Conservation (phyloP, 2,113 vertebrate genomes). For the Brachypteracias leptosomus region DNA sequence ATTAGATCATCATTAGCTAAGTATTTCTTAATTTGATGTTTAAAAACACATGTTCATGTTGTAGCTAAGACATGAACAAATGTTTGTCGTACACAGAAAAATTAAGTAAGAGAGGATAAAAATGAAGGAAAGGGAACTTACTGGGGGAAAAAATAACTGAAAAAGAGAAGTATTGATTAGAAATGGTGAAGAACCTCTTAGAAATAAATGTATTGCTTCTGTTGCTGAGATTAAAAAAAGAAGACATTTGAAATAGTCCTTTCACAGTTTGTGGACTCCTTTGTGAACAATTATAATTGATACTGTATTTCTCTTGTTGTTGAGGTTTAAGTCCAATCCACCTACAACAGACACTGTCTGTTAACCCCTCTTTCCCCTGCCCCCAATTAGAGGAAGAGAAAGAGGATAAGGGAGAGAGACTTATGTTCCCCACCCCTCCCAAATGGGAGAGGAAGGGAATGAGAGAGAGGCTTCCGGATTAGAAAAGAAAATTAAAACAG, state of each 20-base stretch:
- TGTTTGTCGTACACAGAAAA: not conserved
- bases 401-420: too few species aligned
- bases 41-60: not conserved
- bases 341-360: too few species aligned
- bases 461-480: too few species aligned
- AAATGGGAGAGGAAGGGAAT: too few species aligned
- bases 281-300: slow-evolving; percentile 9
- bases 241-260: not conserved
- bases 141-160: not conserved
- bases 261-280: slow-evolving; percentile 1
- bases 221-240: slow-evolving; percentile 1
- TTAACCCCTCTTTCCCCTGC: too few species aligned
- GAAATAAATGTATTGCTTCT: slow-evolving; percentile 17
- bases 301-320: slow-evolving; percentile 25
- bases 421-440: too few species aligned
- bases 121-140: not conserved
- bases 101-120: not conserved
- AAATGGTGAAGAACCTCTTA: slow-evolving; percentile 7
- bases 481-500: too few species aligned
- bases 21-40: not conserved
- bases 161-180: slow-evolving; percentile 30
- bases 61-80: not conserved
- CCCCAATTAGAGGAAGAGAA: too few species aligned
- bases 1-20: not conserved
- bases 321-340: too few species aligned